These are phyloP conservation scores for Odocoileus hemionus DNA, from an alignment of 2,113 vertebrate species.

Conservation along the genomic window DNA sequence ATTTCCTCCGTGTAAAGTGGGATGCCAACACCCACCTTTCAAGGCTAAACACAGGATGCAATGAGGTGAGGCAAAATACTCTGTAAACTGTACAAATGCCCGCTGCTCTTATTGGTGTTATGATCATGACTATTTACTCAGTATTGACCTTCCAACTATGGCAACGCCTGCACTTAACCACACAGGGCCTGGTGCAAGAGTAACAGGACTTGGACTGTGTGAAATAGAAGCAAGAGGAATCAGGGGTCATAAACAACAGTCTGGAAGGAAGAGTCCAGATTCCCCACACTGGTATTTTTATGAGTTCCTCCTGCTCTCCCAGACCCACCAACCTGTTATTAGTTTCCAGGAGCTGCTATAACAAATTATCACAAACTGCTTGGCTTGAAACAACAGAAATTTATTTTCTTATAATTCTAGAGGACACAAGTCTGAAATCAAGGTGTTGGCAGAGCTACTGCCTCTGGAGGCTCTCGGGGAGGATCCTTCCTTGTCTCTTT, in stretches of 20 bases:
- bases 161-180: neutral
- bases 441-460: neutral
- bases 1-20: neutral
- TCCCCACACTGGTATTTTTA: neutral
- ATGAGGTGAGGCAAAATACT: neutral
- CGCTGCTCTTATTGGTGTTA: neutral
- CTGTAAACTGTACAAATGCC: neutral
- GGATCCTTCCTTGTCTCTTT: neutral
- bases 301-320: neutral
- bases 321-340: neutral
- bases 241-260: neutral
- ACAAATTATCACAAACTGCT: neutral
- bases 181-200: neutral
- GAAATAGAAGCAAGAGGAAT: neutral
- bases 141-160: neutral
- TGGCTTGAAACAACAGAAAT: neutral
- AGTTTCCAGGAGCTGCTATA: neutral
- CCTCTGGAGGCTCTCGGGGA: neutral
- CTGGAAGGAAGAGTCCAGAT: neutral
- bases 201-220: rapidly evolving
- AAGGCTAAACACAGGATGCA: neutral
- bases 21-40: neutral
- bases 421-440: neutral
- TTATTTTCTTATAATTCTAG: neutral
- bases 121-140: neutral